Evolutionary conservation across 2,113 vertebrate species (phyloP).

Genomic region (Paracanthobrama guichenoti): DNA sequence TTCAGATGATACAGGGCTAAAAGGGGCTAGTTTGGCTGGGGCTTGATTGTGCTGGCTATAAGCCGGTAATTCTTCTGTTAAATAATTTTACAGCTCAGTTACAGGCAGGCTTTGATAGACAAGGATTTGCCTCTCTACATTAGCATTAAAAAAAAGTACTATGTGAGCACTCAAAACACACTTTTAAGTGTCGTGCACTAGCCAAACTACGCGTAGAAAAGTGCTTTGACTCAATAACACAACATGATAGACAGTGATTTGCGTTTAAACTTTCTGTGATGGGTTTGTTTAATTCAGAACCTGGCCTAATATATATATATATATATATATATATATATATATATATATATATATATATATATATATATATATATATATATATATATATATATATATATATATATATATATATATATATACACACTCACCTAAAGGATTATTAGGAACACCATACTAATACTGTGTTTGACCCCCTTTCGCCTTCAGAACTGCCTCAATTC

Average conservation of each 20-base stretch:
- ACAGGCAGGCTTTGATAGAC: background rate
- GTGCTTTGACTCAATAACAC: constrained; percentile 14
- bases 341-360: constrained; percentile 42
- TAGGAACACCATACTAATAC: too few species aligned
- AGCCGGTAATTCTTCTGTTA: background rate
- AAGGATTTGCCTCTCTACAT: background rate
- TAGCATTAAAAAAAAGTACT: background rate
- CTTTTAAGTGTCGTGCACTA: background rate
- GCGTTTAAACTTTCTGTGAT: constrained; percentile 45
- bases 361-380: constrained; percentile 41
- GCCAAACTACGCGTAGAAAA: background rate
- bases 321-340: constrained; percentile 41
- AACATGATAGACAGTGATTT: constrained; percentile 40
- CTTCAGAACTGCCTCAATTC: too few species aligned
- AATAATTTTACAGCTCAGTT: too few species aligned
- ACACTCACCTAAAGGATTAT: too few species aligned
- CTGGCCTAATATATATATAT: constrained; percentile 36
- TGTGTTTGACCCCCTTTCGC: too few species aligned
- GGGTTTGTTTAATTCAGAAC: constrained; percentile 51
- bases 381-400: constrained; percentile 46
- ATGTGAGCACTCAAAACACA: constrained; percentile 5
- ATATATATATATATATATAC: constrained; percentile 44
- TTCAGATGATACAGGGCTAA: background rate
- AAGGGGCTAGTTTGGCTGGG: background rate
- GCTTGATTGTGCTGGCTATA: background rate